phyloP scores from a whole-genome alignment of 2,888 invertebrate genomes.

The Digitonthophagus gazella region DNA sequence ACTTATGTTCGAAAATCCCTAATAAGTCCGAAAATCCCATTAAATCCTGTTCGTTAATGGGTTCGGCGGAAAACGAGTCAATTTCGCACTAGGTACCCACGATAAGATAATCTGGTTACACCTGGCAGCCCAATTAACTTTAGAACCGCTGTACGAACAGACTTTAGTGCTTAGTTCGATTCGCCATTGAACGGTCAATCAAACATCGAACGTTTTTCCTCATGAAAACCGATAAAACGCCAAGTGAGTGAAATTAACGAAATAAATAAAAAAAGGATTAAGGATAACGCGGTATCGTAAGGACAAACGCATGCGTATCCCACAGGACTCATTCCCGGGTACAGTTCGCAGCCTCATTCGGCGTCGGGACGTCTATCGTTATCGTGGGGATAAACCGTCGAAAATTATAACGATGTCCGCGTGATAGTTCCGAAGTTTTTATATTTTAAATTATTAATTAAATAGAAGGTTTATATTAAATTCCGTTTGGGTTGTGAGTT shows the following conservation, averaged over 20 bases:
- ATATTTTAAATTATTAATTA: background rate
- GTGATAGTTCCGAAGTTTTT: constrained; percentile 5
- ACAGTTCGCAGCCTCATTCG: constrained; percentile 36
- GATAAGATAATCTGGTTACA: constrained; percentile 14
- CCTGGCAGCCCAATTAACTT: background rate
- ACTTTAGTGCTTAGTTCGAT: too few species aligned
- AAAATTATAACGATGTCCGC: background rate
- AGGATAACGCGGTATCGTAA: constrained; percentile 24
- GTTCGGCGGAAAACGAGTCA: background rate
- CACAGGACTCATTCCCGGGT: constrained; percentile 38
- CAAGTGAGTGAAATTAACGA: background rate
- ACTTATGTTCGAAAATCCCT: background rate
- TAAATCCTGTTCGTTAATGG: background rate
- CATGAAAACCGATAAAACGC: too few species aligned
- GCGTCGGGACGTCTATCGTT: constrained; percentile 30
- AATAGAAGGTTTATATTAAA: too few species aligned
- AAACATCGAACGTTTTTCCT: background rate
- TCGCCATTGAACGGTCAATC: too few species aligned
- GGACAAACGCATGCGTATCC: constrained; percentile 34
- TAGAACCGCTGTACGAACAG: background rate
- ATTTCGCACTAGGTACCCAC: background rate
- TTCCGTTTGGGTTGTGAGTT: too few species aligned
- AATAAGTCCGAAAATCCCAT: background rate
- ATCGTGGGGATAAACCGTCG: constrained; percentile 19
- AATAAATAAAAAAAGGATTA: constrained; percentile 2